Percentiles rank a stretch among this genome's conserved stretches.
Conservation (phyloP, 2,888 invertebrate species). For the Erpobdella octoculata region DNA sequence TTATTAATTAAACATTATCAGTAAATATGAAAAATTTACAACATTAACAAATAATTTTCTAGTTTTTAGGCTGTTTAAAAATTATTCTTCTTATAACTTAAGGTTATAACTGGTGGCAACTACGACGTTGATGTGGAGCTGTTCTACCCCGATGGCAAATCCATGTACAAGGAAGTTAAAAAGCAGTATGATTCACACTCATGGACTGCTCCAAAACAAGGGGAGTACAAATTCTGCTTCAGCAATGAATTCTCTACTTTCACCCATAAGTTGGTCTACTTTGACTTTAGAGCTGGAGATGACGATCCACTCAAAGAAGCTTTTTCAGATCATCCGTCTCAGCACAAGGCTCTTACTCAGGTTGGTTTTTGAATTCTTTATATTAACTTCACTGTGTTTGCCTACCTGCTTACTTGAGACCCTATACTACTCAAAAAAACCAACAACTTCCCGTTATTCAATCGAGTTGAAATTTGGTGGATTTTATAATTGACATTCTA, state of each 20-base stretch:
- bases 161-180: slow-evolving; percentile 82
- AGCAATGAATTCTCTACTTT: slow-evolving; percentile 99
- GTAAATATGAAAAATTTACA: background rate
- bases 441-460: too few species aligned
- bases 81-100: too few species aligned
- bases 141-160: slow-evolving; percentile 75
- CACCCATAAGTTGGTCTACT: slow-evolving; percentile 93
- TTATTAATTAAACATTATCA: background rate
- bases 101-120: slow-evolving; percentile 97
- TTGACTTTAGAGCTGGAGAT: slow-evolving; percentile 86
- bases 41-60: background rate
- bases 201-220: slow-evolving; percentile 47
- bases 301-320: slow-evolving; percentile 64
- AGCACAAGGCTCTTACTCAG: slow-evolving; percentile 73
- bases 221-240: slow-evolving; percentile 61
- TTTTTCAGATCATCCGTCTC: slow-evolving; percentile 28
- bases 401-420: too few species aligned
- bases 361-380: too few species aligned
- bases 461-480: too few species aligned
- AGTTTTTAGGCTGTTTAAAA: background rate
- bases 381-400: too few species aligned
- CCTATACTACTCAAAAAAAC: too few species aligned
- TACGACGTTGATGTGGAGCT: slow-evolving; percentile 92
- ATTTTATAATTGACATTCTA: too few species aligned
- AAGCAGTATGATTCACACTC: slow-evolving; percentile 89